A percentile compares a stretch with the other conserved stretches of the same genome.
phyloP scores from a whole-genome alignment of 2,888 invertebrate species.

The Therioaphis trifolii region DNA sequence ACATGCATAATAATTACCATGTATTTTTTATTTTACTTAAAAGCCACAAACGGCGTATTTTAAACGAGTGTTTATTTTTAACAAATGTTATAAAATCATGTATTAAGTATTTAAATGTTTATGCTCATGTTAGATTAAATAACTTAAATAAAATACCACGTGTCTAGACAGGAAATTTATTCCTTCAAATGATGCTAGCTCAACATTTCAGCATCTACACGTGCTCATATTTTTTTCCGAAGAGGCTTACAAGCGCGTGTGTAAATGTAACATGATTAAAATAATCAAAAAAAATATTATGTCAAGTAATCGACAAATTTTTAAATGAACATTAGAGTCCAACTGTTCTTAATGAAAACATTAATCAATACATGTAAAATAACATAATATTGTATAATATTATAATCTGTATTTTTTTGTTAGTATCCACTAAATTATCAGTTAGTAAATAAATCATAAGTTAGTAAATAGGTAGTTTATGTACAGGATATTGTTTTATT shows the following conservation, averaged over 20 bases:
- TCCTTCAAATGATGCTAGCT: conserved; percentile 16
- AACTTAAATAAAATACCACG: not conserved
- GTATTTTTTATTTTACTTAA: no score
- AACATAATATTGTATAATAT: not conserved
- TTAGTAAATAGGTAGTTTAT: no score
- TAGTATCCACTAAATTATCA: no score
- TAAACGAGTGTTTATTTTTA: no score
- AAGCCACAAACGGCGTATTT: no score
- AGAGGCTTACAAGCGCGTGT: not conserved
- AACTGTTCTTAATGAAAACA: not conserved
- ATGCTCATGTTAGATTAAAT: not conserved
- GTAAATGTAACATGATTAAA: not conserved
- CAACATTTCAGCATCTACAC: conserved; percentile 28
- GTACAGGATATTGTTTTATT: no score
- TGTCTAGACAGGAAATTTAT: not conserved
- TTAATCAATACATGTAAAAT: not conserved
- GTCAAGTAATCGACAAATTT: conserved; percentile 17
- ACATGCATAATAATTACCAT: no score
- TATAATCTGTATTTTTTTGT: no score
- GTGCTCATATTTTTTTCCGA: conserved; percentile 1
- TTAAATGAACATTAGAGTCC: conserved; percentile 31
- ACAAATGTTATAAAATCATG: not conserved
- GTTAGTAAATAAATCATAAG: no score
- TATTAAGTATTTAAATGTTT: not conserved
- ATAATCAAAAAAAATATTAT: not conserved